Evolutionary conservation across 2,113 vertebrate genomes (phyloP), one percentile per base, ranked within the genome.

Genomic region (Puffinus mauretanicus): DNA sequence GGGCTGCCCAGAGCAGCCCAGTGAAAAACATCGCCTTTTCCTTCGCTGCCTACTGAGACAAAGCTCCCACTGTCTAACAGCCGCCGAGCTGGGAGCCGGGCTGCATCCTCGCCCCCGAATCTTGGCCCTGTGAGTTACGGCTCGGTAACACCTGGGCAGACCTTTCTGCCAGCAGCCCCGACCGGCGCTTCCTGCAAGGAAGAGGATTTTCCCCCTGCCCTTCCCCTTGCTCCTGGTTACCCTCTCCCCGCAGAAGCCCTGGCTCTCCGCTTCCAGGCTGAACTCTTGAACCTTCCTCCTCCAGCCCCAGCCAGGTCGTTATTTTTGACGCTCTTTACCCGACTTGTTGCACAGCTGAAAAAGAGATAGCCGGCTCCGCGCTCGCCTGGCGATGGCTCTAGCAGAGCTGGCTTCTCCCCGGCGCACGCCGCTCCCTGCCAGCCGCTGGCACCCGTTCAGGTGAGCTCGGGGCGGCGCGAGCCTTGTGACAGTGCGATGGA

Each of bases 211-310:
- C 26, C 36, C 54, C 27, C 36, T 29, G 38, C 30, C 61, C 52
- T 86, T 88, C 13, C 46, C 57, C 17, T 82, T 2, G 0, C 20
- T 38, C 0, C 0, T 26, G 66, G 62, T 69, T 84, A 10, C 51
- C 61, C 32, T 47, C 49, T 89, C 82, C 75, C 38, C 11, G 3
- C 32, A 46, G 49, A 69, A 92, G 54, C 65, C 27, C 69, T 77
- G 49, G 64, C 64, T 78, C 58, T 93, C 42, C 2, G 0, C 26
- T 44, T 97, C 96, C 95, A 83, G 58, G 85, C 92, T 98, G 98
- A 99, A 99, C 98, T 98, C 97, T 96, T 96, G 96, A 98, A 98
- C 98, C 95, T 96, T 95, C 66, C 95, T 89, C 92, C 96, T 98
- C 95, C 97, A 97, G 96, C 97, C 97, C 94, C 86, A 79, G 98